Base-by-base conservation (phyloP, 2,113 vertebrate species). In the Anser cygnoides region DNA sequence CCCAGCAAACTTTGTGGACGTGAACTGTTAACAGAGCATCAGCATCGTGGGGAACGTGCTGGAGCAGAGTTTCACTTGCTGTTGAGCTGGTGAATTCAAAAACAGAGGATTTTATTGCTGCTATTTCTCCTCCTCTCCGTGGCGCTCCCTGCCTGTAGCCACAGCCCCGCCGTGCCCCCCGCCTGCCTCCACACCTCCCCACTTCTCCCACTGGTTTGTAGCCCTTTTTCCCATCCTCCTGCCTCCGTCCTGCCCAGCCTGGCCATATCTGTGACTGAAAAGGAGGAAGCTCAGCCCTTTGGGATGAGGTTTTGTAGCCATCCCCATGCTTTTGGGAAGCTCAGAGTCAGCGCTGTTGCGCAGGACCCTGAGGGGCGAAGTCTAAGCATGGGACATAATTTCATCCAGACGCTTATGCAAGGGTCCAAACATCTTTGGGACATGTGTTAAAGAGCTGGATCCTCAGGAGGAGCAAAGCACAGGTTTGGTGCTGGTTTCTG, bases 11-110 rank as follows among this genome's bases (percentile, higher is more conserved):
- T 65, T 3, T 0, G 33, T 73, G 19, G 72, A 39, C 20, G 1
- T 0, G 18, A 65, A 11, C 41, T 2, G 4, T 44, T 12, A 3
- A 31, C 12, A 5, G 54, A 2, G 31, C 80, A 43, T 9, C 72
- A 8, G 76, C 6, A 6, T 0, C 0, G 0, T 14, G 1, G 52
- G 11, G 50, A 33, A 10, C 0, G 11, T 0, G 0, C 54, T 4
- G n/a, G 67, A 22, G 39, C 46, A 2, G 57, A 6, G 68, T 26
- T 72, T 22, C 18, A 1, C 52, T 15, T 2, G 0, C 1, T 1
- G 2, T 28, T n/a, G 8, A 9, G 6, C 0, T 6, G 35, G n/a
- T 4, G 41, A 54, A 62, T 37, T 13, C 17, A 50, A 50, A 43
- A 3, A 22, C 10, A 22, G 14, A 4, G 35, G 31, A 13, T 16